Conservation (phyloP, 1,140 invertebrate species). For the Neodiprion fabricii region DNA sequence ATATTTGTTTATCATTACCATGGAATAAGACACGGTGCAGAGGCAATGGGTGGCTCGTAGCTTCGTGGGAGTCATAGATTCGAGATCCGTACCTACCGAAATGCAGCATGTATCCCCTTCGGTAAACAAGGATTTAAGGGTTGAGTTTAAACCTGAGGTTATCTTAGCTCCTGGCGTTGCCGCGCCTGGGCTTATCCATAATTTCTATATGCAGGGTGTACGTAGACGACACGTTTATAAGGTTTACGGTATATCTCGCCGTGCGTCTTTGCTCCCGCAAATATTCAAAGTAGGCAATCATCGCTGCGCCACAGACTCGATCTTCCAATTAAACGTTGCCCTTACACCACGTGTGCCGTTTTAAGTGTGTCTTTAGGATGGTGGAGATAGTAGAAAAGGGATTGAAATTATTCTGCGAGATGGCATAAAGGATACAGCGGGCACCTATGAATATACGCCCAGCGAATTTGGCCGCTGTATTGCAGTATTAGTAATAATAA, state of each 20-base stretch:
- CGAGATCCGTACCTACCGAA: neutral
- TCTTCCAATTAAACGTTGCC: neutral
- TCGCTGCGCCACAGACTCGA: neutral
- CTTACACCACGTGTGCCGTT: no score
- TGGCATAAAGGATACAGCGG: no score
- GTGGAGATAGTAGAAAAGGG: no score
- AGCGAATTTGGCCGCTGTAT: no score
- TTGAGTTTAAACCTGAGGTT: neutral
- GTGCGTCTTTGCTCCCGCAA: neutral
- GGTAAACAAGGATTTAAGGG: constrained; percentile 5
- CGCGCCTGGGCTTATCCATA: neutral
- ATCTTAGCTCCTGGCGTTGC: neutral
- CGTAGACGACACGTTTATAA: neutral
- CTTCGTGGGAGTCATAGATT: neutral
- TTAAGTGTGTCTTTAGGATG: no score
- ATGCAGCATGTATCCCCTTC: neutral
- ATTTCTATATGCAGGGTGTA: neutral
- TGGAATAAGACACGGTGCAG: neutral
- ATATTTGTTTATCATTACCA: constrained; percentile 3
- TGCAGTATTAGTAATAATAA: no score
- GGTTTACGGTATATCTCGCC: neutral
- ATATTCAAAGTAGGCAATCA: neutral
- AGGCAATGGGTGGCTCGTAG: no score
- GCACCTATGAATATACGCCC: no score
- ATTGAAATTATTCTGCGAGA: no score